Evolutionary conservation across 37 sponge, comb jelly and placozoan species (phyloP), one percentile per base, ranked within the genome.

Genomic region (Crambe crambe): DNA sequence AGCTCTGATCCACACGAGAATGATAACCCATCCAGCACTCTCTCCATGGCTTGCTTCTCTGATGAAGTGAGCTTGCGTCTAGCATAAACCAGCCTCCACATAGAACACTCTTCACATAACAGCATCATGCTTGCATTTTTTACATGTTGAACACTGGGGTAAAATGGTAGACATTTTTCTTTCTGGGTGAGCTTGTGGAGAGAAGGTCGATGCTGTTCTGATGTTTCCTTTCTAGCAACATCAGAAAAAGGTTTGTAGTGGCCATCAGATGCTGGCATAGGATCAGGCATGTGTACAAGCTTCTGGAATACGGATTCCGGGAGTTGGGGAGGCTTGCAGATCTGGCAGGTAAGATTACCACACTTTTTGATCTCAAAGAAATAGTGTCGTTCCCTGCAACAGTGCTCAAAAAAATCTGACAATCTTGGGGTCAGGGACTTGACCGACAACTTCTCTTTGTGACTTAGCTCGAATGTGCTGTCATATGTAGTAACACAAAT

Each of bases 371-470:
- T 35, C 12, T 68, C 40, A 68, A 68, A 68, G 37, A 68, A 73
- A 51, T 83, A 89, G 36, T 89, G 89, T 3, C 79, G 40, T 32
- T 27, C 26, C 20, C 18, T 57, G 58, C 89, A 88, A 72, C 80
- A 73, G 58, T 69, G 68, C 58, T 54, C 29, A 9, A 82, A 18
- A 42, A 82, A 73, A 5, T 34, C 66, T 2, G 22, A 9, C 56
- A 72, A 39, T 5, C 25, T 58, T 59, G n/a, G 77, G 3, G 60
- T 57, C 15, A 37, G 77, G 31, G 35, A 27, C 23, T 54, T 54
- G 56, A 54, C 56, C 56, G 56, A 54, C 18, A 18, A 54, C 10
- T 18, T 54, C 56, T 18, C 17, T 54, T 18, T 20, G 56, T 54
- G 10, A 54, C 56, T 54, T 18, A 54, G 18, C 17, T 20, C 10